Percentiles rank a stretch among this genome's conserved stretches.
Evolutionary conservation across 1,140 invertebrate genomes (phyloP).

Genomic region (Sycophaga agraensis): DNA sequence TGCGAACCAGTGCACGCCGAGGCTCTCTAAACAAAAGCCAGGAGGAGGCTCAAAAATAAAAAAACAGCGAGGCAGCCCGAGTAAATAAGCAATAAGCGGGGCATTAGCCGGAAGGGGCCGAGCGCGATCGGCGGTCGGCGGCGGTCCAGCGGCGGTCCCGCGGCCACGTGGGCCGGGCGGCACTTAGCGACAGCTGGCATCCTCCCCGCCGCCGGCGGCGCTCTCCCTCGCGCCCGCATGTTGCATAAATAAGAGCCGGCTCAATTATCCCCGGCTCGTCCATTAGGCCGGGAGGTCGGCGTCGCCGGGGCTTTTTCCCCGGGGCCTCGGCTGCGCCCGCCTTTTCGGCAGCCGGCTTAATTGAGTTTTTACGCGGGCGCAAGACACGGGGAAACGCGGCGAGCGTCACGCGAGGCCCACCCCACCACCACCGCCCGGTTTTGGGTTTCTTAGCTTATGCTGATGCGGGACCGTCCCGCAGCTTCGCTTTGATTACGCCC

Average conservation of each 20-base stretch:
- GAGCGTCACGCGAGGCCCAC: no score
- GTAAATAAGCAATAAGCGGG: constrained; percentile 8
- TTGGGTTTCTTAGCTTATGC: no score
- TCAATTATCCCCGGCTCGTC: constrained; percentile 44
- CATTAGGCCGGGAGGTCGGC: constrained; percentile 41
- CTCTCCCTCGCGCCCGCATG: constrained; percentile 6
- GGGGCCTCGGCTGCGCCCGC: not conserved
- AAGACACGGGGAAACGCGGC: no score
- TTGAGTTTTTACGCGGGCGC: constrained; percentile 40
- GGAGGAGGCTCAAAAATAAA: not conserved
- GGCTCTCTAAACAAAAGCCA: no score
- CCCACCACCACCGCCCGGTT: no score
- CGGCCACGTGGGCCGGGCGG: not conserved
- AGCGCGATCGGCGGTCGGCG: not conserved
- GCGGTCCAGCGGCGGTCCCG: not conserved
- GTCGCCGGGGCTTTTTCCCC: constrained; percentile 23
- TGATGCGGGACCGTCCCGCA: no score
- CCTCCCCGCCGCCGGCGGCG: not conserved
- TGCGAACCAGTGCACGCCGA: no score
- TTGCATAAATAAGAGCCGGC: constrained; percentile 37
- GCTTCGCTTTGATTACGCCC: no score
- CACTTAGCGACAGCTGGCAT: not conserved
- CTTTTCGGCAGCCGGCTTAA: constrained; percentile 24
- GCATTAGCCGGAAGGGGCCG: constrained; percentile 6
- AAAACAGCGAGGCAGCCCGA: not conserved